Evolutionary conservation across 2,888 invertebrate species (phyloP), one percentile per base, ranked within the genome.

Genomic region (Lissocephala sabroskyi): DNA sequence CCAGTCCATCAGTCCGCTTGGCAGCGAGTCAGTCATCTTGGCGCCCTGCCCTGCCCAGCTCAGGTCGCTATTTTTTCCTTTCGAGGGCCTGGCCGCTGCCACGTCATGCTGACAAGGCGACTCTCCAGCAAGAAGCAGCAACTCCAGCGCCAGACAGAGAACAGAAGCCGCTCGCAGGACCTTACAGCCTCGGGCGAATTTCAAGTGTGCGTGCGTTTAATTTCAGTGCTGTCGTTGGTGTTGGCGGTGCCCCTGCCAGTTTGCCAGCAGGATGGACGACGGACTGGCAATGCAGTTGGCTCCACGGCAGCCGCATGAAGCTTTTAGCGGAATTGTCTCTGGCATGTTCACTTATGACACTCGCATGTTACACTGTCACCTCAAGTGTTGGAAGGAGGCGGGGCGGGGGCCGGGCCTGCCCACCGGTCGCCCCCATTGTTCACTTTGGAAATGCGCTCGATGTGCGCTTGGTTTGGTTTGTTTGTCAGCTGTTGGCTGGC

Each of bases 261-360:
- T 3, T 23, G 23, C 23, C 23, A n/a, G n/a, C n/a, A n/a, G n/a
- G n/a, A n/a, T n/a, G n/a, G n/a, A n/a, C n/a, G n/a, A n/a, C n/a
- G n/a, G n/a, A n/a, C n/a, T n/a, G n/a, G n/a, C n/a, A n/a, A n/a
- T n/a, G n/a, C n/a, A n/a, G 23, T 7, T 37, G 37, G 16, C 17
- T 4, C 11, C 37, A 17, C n/a, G 14, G 37, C 19, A 1, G 30
- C 30, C 17, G 18, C 56, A 56, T 55, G 50, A 66, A 67, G 65
- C 78, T 75, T 71, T 73, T 73, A 77, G 62, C 52, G 55, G 53
- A 64, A 77, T 77, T 74, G 65, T 71, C 52, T 78, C 73, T 49
- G 71, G 64, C 67, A 42, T 71, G 52, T 52, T 48, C 46, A 56
- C 41, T 30, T 56, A 49, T 55, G 62, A 51, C 59, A 52, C 48